Conservation (phyloP, 2,888 invertebrate genomes). For the Allolobophora icterica region DNA sequence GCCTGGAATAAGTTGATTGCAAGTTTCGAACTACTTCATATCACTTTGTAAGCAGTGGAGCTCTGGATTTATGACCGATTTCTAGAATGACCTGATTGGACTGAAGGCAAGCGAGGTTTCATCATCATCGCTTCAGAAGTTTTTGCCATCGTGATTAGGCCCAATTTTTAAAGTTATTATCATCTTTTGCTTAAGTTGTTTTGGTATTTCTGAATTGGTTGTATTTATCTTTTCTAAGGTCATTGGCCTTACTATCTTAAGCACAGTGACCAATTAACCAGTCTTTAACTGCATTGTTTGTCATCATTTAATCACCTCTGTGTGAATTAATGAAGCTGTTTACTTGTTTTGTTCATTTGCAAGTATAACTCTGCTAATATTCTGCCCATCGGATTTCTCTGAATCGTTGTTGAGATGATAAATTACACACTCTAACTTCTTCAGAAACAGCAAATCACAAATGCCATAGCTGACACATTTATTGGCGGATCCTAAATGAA, state of each 20-base stretch:
- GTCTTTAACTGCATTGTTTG: not conserved
- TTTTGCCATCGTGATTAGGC: not conserved
- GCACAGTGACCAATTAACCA: rapidly evolving
- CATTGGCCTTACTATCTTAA: too few species aligned
- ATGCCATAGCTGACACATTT: not conserved
- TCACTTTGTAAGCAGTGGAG: not conserved
- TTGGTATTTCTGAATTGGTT: not conserved
- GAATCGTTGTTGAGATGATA: not conserved
- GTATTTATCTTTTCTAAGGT: not conserved
- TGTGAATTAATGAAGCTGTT: not conserved
- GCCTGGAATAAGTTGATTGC: not conserved
- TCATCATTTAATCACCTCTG: not conserved
- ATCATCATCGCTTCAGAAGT: not conserved
- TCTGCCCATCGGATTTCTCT: not conserved
- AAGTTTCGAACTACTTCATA: not conserved
- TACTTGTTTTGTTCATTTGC: not conserved
- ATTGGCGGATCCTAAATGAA: not conserved
- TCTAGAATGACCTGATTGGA: not conserved
- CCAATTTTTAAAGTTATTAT: not conserved
- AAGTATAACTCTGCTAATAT: not conserved
- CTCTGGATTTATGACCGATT: not conserved
- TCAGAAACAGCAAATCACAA: not conserved
- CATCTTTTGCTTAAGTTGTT: not conserved
- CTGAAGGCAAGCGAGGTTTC: not conserved
- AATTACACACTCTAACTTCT: not conserved